Evolutionary conservation across 2,113 vertebrate genomes (phyloP).

Genomic region (Petroica traversi): DNA sequence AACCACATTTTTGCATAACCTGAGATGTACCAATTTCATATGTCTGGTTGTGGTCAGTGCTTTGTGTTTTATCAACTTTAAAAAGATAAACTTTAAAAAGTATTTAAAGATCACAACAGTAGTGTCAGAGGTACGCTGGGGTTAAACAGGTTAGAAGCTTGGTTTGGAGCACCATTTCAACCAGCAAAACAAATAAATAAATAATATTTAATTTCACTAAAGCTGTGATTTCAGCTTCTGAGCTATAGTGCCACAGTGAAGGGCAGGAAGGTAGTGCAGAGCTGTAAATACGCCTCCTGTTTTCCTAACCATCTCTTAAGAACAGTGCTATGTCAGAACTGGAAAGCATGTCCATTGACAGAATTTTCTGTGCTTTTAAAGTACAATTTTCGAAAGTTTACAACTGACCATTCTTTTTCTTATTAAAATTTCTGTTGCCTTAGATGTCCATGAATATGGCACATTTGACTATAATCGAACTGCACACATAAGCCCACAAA

Average conservation of each 20-base stretch:
- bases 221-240: not conserved
- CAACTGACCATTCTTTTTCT: not conserved
- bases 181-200: not conserved
- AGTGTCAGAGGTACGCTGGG: not conserved
- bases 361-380: slow-evolving; percentile 8
- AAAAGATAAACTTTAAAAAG: too few relatives aligned
- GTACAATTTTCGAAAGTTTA: slow-evolving; percentile 17
- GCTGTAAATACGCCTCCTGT: not conserved
- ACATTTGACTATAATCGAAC: not conserved
- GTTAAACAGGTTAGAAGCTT: not conserved
- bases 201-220: not conserved
- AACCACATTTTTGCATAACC: not conserved
- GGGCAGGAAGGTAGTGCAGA: not conserved
- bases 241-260: fast-evolving
- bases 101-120: not conserved
- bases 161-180: not conserved
- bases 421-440: slow-evolving; percentile 20
- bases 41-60: fast-evolving
- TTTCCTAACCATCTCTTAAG: not conserved
- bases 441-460: slow-evolving; percentile 1
- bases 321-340: not conserved
- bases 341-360: not conserved
- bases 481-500: not conserved
- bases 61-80: not conserved
- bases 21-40: not conserved